Base-by-base conservation (phyloP, 2,888 invertebrate species). In the Diaphora mendica region DNA sequence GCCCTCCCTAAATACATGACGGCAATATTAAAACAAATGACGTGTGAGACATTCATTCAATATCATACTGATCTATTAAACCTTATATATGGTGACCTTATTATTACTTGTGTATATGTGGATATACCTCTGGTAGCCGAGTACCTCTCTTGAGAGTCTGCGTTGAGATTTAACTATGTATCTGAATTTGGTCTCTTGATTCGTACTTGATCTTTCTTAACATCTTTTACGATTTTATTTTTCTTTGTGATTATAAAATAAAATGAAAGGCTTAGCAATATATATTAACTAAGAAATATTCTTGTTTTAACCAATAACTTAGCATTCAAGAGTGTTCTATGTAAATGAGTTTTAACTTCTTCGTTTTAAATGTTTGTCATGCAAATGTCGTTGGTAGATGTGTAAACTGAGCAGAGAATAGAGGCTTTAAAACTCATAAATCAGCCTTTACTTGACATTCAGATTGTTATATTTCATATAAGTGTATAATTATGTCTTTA, bases 291-390 rank as follows among this genome's bases (percentile, higher is more conserved):
- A 59, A 59, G n/a, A 62, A 62, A 30, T 17, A 7, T 30, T 62
- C 15, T 30, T 17, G 62, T 62, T 62, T 17, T 30, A 30, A 51
- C 51, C 51, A 51, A 13, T 48, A 3, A 67, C 30, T 67, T 13
- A 33, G 33, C 23, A 67, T 23, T 48, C 48, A 39, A 48, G 39
- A 35, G 35, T 68, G 23, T n/a, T 44, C 68, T 64, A 64, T 70
- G 67, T 75, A 65, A 72, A 72, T 64, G 79, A 72, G 72, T n/a
- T 73, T 74, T 71, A 71, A 68, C 64, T 73, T 65, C 74, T 79
- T 74, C 74, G 77, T 78, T 84, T 81, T 78, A 85, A 86, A 87
- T 87, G 87, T 89, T 89, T 90, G 87, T 88, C 82, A 90, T 90
- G 90, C 88, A 90, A 91, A 91, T 90, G 80, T 77, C 73, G 62